Conservation (phyloP, 2,888 invertebrate species). For the Cantharis flavilabris region DNA sequence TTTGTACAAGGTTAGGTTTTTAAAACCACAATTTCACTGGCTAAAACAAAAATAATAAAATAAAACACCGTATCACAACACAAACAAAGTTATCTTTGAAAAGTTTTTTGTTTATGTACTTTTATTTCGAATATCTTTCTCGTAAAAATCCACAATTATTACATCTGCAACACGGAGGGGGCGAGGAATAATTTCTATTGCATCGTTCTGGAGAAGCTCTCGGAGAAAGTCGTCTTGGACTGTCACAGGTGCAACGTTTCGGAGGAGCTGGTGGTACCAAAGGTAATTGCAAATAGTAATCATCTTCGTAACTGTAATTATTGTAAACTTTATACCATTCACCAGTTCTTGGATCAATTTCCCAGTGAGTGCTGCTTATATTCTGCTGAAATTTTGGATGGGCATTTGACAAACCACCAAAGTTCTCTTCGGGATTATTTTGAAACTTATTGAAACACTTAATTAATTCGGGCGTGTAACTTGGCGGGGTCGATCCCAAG, state of each 20-base stretch:
- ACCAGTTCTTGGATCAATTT: constrained; percentile 42
- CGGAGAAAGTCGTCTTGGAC: neutral
- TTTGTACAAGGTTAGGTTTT: neutral
- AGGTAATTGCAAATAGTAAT: neutral
- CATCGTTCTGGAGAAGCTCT: neutral
- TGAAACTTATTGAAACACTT: neutral
- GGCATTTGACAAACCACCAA: no score
- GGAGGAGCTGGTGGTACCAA: neutral
- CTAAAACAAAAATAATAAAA: neutral
- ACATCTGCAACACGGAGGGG: constrained; percentile 5
- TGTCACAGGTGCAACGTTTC: neutral
- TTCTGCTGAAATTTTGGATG: neutral
- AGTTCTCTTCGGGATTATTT: neutral
- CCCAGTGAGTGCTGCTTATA: constrained; percentile 34
- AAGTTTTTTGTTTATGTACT: neutral
- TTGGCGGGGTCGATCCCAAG: neutral
- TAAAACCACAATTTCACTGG: neutral
- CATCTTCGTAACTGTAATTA: constrained; percentile 2
- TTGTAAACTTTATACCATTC: constrained; percentile 45
- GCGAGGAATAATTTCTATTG: neutral
- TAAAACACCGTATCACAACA: neutral
- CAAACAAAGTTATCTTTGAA: neutral
- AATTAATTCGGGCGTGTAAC: neutral
- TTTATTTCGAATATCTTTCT: neutral
- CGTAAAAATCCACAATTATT: constrained; percentile 6